Percentiles rank a stretch among this genome's conserved stretches.
These are phyloP conservation scores for Sesamia nonagrioides DNA, from an alignment of 1,140 invertebrate genomes.

Conservation along the genomic window DNA sequence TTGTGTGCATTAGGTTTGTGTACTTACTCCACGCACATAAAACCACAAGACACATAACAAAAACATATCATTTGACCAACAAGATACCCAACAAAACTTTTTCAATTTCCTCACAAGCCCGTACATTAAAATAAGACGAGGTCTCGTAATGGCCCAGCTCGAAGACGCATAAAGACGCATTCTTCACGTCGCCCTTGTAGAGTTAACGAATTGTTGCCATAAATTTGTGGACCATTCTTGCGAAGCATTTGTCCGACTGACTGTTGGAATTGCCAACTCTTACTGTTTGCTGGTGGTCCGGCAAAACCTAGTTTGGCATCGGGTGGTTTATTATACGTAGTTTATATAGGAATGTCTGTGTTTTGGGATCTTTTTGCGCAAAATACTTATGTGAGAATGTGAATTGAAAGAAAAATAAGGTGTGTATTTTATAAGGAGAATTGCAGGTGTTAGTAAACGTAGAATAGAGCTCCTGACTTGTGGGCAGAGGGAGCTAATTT, in stretches of 20 bases:
- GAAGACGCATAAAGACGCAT: constrained; percentile 49
- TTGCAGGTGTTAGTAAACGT: too few species aligned
- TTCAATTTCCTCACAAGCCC: constrained; percentile 30
- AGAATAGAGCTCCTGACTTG: too few species aligned
- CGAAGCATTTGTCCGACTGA: constrained; percentile 64
- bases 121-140: constrained; percentile 41
- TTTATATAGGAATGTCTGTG: constrained; percentile 22
- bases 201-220: constrained; percentile 62
- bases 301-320: constrained; percentile 36
- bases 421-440: too few species aligned
- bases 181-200: constrained; percentile 39
- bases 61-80: not conserved
- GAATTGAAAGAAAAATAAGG: not conserved
- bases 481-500: too few species aligned
- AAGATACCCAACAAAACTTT: constrained; percentile 9
- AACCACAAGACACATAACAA: not conserved
- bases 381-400: too few species aligned
- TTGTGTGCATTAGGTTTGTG: too few species aligned
- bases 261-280: constrained; percentile 57
- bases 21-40: not conserved
- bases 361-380: constrained; percentile 19
- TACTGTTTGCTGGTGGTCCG: constrained; percentile 54
- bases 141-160: constrained; percentile 27
- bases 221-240: constrained; percentile 64
- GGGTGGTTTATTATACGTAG: constrained; percentile 40